Percentiles rank a stretch among this genome's conserved stretches.
phyloP scores from a whole-genome alignment of 2,113 vertebrate species.

The Thomomys bottae region DNA sequence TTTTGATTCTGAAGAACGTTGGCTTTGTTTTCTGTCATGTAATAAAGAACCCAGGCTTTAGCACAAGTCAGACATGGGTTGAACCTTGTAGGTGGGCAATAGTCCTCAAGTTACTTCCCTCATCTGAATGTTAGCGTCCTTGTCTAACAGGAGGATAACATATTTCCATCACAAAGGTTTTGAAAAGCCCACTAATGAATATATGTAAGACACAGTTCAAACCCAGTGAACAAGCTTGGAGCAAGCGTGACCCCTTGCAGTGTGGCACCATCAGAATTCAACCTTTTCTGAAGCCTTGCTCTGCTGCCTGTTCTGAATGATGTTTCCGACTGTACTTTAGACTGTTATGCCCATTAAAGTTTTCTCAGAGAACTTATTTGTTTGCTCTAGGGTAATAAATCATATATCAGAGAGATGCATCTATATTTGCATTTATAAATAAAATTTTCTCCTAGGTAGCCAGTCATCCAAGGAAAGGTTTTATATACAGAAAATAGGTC shows the following conservation, averaged over 20 bases:
- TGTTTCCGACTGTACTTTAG: background rate
- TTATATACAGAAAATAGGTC: background rate
- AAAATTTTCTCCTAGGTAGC: background rate
- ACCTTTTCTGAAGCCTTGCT: background rate
- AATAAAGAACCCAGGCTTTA: background rate
- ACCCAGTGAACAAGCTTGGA: background rate
- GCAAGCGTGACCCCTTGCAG: too few relatives aligned
- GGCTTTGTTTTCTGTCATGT: background rate
- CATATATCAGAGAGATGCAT: background rate
- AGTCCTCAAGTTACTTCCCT: background rate
- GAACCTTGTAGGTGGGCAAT: background rate
- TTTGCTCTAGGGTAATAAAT: slow-evolving; percentile 3
- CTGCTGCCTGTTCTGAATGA: background rate
- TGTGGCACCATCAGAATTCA: fast-evolving
- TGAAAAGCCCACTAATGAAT: background rate
- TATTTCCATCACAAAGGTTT: background rate
- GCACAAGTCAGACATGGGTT: background rate
- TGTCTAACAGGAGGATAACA: background rate
- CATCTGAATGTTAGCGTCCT: background rate
- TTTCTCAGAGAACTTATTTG: background rate
- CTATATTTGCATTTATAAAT: background rate
- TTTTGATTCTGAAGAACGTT: background rate
- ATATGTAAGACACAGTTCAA: background rate
- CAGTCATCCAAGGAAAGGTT: background rate
- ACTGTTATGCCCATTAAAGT: background rate